Base-by-base conservation (phyloP, 2,113 vertebrate species). In the Eudorcas thomsonii region DNA sequence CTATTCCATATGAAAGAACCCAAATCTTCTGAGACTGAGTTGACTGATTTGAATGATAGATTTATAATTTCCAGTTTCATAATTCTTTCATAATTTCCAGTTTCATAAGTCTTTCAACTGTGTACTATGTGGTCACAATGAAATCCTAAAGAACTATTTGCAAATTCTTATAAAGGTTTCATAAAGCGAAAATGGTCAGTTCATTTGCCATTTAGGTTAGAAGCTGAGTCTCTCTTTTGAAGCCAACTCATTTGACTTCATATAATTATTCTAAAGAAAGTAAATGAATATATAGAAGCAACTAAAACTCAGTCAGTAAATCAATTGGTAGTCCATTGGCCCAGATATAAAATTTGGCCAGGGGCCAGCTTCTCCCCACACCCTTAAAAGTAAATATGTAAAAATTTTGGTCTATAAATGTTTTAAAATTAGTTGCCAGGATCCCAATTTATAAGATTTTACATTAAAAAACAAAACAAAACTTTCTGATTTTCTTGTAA, bases 31-130 rank as follows among this genome's bases (percentile, higher is more conserved):
- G 77, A 93, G 67, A 80, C 14, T 39, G 16, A 89, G 4, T 25
- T 96, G 92, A 86, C 36, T 13, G 21, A 26, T n/a, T 89, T 67
- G 82, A 96, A 78, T 94, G 77, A 92, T 83, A 39, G 55, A 74
- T 88, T 92, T 33, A 60, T 86, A 97, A 96, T 95, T 95, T 86
- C 59, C 28, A 88, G 77, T 5, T 87, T 88, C 26, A 71, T 71
- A 97, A 64, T 78, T 94, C 60, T 96, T 88, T 92, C 9, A 13
- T 86, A 96, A 96, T 94, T 96, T 92, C 48, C 26, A 85, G 64
- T 6, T 88, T 88, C 28, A 74, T 74, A 97, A 77, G 74, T 94
- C 57, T 96, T 89, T 92, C 15, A 14, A 2, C 52, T 67, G 13
- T 94, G 77, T 95, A 16, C 26, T 94, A 30, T 88, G 3, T 83